Evolutionary conservation across 2,888 invertebrate genomes (phyloP).

Genomic region (Phlogophora meticulosa): DNA sequence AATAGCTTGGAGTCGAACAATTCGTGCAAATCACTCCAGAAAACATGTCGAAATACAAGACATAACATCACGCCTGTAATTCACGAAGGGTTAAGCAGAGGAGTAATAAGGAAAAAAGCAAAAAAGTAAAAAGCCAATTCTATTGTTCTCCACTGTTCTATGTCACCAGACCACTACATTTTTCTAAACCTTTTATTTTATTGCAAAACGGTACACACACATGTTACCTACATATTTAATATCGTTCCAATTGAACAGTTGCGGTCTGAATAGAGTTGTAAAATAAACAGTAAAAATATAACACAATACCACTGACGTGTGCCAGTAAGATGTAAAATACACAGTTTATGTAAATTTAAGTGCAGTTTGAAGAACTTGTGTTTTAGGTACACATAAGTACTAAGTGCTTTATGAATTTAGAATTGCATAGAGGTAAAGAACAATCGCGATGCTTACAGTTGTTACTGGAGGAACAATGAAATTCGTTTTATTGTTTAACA

Average conservation of each 20-base stretch:
- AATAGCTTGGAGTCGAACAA: too few species aligned
- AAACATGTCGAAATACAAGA: too few species aligned
- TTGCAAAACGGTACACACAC: slow-evolving; percentile 3
- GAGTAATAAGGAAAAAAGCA: too few species aligned
- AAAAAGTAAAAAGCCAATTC: too few species aligned
- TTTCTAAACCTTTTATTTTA: slow-evolving; percentile 1
- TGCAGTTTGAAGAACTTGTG: neutral
- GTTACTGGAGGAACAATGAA: slow-evolving; percentile 10
- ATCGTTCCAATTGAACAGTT: slow-evolving; percentile 47
- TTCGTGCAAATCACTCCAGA: too few species aligned
- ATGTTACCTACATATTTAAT: slow-evolving; percentile 16
- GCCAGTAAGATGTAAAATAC: neutral
- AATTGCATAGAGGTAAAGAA: slow-evolving; percentile 1
- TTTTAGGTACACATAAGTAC: neutral
- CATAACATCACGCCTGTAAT: too few species aligned
- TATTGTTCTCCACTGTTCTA: too few species aligned
- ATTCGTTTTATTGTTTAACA: slow-evolving; percentile 1
- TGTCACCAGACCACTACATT: too few species aligned
- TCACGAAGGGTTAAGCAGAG: too few species aligned
- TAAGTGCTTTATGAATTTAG: neutral
- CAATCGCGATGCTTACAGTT: slow-evolving; percentile 13
- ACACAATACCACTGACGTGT: slow-evolving; percentile 22
- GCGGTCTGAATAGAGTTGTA: slow-evolving; percentile 35
- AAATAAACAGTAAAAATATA: slow-evolving; percentile 42
- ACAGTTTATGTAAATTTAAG: neutral